Evolutionary conservation across 2,113 vertebrate species (phyloP).

Genomic region (Istiophorus platypterus): DNA sequence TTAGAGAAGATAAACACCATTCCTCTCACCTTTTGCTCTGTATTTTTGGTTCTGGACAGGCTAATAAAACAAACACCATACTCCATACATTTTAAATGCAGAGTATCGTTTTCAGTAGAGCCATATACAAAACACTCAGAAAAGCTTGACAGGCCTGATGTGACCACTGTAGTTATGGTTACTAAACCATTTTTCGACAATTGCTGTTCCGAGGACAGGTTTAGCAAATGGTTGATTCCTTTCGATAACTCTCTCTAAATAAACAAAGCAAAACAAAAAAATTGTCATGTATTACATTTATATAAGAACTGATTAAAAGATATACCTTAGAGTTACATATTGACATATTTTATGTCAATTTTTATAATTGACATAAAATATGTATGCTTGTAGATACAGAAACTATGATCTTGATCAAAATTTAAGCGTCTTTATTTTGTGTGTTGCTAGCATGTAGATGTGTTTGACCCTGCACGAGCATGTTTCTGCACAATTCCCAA

Average conservation of each 20-base stretch:
- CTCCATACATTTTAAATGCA: no score
- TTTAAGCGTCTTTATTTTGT: slow-evolving; percentile 41
- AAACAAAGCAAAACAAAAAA: neutral
- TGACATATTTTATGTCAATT: no score
- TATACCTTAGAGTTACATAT: neutral
- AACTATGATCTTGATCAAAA: slow-evolving; percentile 56
- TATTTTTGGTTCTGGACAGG: neutral
- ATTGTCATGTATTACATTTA: neutral
- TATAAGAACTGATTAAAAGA: neutral
- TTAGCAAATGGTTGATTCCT: no score
- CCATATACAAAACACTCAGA: no score
- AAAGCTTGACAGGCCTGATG: neutral
- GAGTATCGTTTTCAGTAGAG: no score
- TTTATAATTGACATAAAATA: neutral
- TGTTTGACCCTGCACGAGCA: slow-evolving; percentile 37
- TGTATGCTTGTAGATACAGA: slow-evolving; percentile 24
- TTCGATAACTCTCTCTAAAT: no score
- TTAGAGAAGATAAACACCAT: neutral
- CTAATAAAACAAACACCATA: neutral
- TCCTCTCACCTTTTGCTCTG: neutral
- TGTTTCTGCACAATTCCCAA: slow-evolving; percentile 43
- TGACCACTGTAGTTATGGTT: neutral
- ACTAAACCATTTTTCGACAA: neutral
- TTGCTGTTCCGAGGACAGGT: neutral
- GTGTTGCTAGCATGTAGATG: slow-evolving; percentile 19